A percentile compares a stretch with the other conserved stretches of the same genome.
Conservation (phyloP, 2,888 invertebrate species). For the Diaperis boleti region DNA sequence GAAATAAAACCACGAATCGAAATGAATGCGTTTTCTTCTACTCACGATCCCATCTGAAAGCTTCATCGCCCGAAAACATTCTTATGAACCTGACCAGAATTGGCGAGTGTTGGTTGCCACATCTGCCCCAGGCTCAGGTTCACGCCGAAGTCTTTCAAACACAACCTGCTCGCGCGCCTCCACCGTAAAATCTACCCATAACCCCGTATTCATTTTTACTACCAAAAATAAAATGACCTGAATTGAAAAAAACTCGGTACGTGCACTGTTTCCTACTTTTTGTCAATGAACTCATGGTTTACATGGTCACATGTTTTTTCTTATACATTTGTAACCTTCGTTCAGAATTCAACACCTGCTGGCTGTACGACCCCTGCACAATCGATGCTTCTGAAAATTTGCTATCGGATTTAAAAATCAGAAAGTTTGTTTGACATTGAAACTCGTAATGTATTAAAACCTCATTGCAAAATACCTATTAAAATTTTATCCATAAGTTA, state of each 20-base stretch:
- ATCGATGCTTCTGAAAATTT: too few relatives aligned
- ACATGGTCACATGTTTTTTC: too few relatives aligned
- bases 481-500: constrained; percentile 2
- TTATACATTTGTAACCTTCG: too few relatives aligned
- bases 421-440: constrained; percentile 24
- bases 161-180: neutral
- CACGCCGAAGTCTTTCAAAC: neutral
- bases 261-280: too few relatives aligned
- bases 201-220: neutral
- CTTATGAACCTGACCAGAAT: neutral
- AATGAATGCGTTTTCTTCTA: neutral
- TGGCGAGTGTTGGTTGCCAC: neutral
- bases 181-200: neutral
- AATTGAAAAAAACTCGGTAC: too few relatives aligned
- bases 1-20: neutral
- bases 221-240: too few relatives aligned
- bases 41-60: neutral
- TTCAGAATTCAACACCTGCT: too few relatives aligned
- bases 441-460: constrained; percentile 12
- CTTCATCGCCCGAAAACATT: neutral
- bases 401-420: constrained; percentile 9
- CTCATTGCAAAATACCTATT: constrained; percentile 17
- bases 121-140: neutral
- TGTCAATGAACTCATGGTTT: too few relatives aligned
- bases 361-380: too few relatives aligned